Evolutionary conservation across 2,113 vertebrate genomes (phyloP), one percentile per base, ranked within the genome.

Genomic region (Enhydra lutris): DNA sequence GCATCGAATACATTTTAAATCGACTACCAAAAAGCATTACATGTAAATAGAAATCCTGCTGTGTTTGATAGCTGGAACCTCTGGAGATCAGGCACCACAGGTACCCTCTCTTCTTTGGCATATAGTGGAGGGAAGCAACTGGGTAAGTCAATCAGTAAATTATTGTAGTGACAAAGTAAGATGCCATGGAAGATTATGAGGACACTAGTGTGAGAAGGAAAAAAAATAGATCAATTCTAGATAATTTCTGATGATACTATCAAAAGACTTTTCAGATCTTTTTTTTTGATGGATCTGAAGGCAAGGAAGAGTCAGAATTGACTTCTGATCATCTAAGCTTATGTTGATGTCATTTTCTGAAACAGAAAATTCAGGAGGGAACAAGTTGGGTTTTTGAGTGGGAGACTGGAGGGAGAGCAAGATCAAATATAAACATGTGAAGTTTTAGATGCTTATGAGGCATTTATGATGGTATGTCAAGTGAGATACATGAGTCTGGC

Each of bases 371-470:
- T 57, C 42, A 47, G 0, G 57, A 26, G 94, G 73, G 39, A 50
- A 65, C 20, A 73, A 6, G 34, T 21, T 26, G 20, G 10, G 89
- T 85, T 57, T 86, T 91, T 91, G 92, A 67, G 42, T 42, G 34
- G 21, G 45, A 23, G 71, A 15, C 7, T 61, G 23, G 23, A 83
- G 2, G 29, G 26, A 65, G 34, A 71, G n/a, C 21, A 78, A 65
- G 34, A 91, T 91, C 78, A 61, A 85, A 82, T 79, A 81, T 7
- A 69, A 76, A 55, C 21, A 47, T 73, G 87, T 63, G 93, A 71
- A 85, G 52, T 83, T 94, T 91, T 78, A 92, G 87, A 95, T 81
- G 50, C 34, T 81, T 76, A 11, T 45, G 42, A 90, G 88, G 80
- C 80, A 81, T 90, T 87, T 74, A 71, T 79, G 45, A 92, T 55